phyloP scores from a whole-genome alignment of 2,797 vertebrate genomes.

The Phyllotis vaccarum region DNA sequence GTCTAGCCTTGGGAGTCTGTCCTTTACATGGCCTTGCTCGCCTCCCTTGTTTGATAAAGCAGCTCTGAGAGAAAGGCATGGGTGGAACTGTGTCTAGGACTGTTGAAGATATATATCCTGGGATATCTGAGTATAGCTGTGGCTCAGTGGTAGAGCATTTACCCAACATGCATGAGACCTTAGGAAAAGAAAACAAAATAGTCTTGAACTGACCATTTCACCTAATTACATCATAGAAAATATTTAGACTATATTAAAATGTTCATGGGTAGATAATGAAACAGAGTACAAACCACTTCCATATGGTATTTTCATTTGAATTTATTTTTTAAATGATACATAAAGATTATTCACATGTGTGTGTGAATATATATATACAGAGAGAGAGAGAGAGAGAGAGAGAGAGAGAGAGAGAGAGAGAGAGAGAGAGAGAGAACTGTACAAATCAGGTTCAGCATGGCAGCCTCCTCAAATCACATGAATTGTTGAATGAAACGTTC shows the following conservation, averaged over 20 bases:
- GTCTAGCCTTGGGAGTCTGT: background rate
- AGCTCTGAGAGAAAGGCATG: background rate
- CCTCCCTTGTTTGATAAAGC: background rate
- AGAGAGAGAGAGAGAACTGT: no score
- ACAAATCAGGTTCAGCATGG: background rate
- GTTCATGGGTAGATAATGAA: background rate
- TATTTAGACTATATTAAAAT: conserved; percentile 20
- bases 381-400: no score
- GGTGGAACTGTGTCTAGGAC: background rate
- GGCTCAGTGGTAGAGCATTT: background rate
- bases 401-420: no score
- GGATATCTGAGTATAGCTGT: background rate
- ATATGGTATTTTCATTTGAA: background rate
- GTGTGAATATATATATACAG: background rate
- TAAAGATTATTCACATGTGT: background rate
- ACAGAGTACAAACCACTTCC: background rate
- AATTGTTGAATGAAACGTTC: background rate
- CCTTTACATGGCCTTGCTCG: background rate
- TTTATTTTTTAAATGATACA: background rate
- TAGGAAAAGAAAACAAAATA: background rate
- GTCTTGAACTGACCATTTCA: conserved; percentile 8
- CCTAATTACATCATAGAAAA: background rate
- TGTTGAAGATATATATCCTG: background rate
- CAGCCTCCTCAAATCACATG: background rate
- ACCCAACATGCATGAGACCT: background rate